phyloP scores from a whole-genome alignment of 2,113 vertebrate genomes.

The Epinephelus fuscoguttatus region DNA sequence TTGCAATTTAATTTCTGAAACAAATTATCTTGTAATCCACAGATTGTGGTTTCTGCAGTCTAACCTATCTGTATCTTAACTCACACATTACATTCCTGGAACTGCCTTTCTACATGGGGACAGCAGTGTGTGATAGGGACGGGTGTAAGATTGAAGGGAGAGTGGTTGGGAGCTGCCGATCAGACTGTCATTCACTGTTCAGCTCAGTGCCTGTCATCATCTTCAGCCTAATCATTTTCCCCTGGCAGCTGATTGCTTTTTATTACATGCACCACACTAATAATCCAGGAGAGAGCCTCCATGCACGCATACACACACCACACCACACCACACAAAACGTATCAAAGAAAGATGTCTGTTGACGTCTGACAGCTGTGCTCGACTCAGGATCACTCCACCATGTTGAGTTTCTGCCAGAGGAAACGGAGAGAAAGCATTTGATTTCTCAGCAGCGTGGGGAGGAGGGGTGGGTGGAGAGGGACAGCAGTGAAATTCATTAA shows the following conservation, averaged over 20 bases:
- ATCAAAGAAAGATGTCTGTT: constrained; percentile 64
- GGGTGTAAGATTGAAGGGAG: constrained; percentile 19
- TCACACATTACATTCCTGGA: not conserved
- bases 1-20: not conserved
- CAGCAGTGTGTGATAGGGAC: not conserved
- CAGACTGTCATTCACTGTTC: constrained; percentile 57
- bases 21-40: not conserved
- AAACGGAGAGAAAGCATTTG: constrained; percentile 69
- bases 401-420: constrained; percentile 62
- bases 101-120: not conserved
- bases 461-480: constrained; percentile 35
- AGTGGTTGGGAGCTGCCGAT: constrained; percentile 8
- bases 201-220: constrained; percentile 67
- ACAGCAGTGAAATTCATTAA: constrained; percentile 77
- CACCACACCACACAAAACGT: constrained; percentile 15
- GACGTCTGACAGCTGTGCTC: constrained; percentile 77
- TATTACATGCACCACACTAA: constrained; percentile 66
- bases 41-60: not conserved
- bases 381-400: constrained; percentile 61
- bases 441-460: constrained; percentile 56
- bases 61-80: no score
- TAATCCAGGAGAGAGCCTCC: constrained; percentile 44
- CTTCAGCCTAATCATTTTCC: constrained; percentile 68
- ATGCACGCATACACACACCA: constrained; percentile 2
- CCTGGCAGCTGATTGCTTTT: constrained; percentile 71